Percentiles rank a stretch among this genome's conserved stretches.
phyloP scores from a whole-genome alignment of 1,140 invertebrate genomes.

The Probaryconus sp. region DNA sequence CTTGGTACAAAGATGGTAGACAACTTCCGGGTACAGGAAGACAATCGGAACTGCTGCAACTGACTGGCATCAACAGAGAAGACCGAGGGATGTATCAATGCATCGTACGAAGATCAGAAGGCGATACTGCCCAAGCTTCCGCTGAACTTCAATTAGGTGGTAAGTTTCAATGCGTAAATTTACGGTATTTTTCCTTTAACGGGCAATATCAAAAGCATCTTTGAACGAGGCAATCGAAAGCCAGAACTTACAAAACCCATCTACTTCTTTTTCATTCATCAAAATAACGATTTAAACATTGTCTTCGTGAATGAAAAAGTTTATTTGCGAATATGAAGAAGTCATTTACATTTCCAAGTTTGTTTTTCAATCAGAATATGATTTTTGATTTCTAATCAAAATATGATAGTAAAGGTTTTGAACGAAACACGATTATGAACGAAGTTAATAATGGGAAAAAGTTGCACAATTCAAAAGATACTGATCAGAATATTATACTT shows the following conservation, averaged over 20 bases:
- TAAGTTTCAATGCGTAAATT: conserved; percentile 72
- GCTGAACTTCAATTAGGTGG: conserved; percentile 89
- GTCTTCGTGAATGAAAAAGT: not conserved
- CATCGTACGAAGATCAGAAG: conserved; percentile 85
- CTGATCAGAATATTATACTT: no score
- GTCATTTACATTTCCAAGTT: conserved; percentile 24
- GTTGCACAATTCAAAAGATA: no score
- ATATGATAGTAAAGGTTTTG: no score
- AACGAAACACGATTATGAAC: no score
- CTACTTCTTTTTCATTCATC: conserved; percentile 6
- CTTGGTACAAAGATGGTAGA: conserved; percentile 88
- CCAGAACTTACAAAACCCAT: not conserved
- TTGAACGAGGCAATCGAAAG: not conserved
- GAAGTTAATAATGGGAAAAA: no score
- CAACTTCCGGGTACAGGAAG: conserved; percentile 83
- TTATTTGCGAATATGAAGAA: not conserved
- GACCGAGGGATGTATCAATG: conserved; percentile 93
- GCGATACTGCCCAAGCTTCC: conserved; percentile 88
- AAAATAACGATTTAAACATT: conserved; percentile 13
- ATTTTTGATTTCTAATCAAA: no score
- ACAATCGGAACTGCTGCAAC: conserved; percentile 82
- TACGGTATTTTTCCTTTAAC: no score
- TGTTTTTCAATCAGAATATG: no score
- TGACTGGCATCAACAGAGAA: conserved; percentile 85
- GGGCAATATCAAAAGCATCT: conserved; percentile 7